A percentile compares a stretch with the other conserved stretches of the same genome.
These are phyloP conservation scores for Podarcis lilfordi DNA, from an alignment of 2,797 vertebrate genomes.

Conservation along the genomic window DNA sequence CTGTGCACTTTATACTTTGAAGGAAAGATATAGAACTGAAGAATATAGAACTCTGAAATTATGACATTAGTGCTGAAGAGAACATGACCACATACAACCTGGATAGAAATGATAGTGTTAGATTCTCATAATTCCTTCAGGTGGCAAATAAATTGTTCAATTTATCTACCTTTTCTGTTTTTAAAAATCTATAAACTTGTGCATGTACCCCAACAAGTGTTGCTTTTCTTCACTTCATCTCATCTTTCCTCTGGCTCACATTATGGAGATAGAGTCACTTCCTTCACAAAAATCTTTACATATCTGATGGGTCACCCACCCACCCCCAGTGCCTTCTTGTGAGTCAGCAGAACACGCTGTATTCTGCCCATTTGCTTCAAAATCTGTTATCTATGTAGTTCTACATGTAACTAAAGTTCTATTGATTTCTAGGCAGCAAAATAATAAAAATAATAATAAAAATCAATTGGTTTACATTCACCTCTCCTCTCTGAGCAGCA, in stretches of 20 bases:
- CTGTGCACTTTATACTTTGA: background rate
- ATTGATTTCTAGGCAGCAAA: slow-evolving; percentile 1
- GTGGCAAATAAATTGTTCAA: background rate
- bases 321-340: background rate
- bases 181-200: background rate
- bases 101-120: background rate
- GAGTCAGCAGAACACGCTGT: background rate
- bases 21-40: background rate
- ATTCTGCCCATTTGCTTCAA: background rate
- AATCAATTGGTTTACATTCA: background rate
- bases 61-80: background rate
- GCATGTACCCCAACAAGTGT: background rate
- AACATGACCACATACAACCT: background rate
- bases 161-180: background rate
- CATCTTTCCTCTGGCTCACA: background rate
- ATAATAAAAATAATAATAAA: background rate
- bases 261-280: background rate
- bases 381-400: background rate
- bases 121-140: background rate
- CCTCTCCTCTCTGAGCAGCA: background rate
- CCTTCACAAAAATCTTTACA: background rate
- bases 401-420: background rate
- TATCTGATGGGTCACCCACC: background rate
- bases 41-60: background rate
- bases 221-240: background rate